These are phyloP conservation scores for Acleris sparsana DNA, from an alignment of 2,888 invertebrate species.

Conservation along the genomic window DNA sequence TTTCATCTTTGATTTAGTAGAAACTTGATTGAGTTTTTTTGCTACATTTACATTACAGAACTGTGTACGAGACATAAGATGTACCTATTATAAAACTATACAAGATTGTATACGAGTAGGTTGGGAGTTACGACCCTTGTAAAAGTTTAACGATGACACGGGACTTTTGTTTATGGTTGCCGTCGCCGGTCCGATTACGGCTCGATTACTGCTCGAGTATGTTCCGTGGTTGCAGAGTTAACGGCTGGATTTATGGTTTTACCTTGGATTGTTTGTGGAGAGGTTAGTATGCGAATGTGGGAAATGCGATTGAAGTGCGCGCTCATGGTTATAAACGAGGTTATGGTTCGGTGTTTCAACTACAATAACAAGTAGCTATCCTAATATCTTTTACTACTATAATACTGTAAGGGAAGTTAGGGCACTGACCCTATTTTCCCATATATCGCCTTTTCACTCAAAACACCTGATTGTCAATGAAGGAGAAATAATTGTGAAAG, in stretches of 20 bases:
- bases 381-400: no score
- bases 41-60: constrained; percentile 12
- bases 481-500: no score
- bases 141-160: constrained; percentile 36
- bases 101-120: constrained; percentile 27
- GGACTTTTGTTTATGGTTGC: constrained; percentile 27
- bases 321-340: not conserved
- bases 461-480: no score
- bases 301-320: not conserved
- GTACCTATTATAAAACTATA: constrained; percentile 34
- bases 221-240: constrained; percentile 12
- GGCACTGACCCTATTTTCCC: no score
- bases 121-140: constrained; percentile 30
- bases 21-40: no score
- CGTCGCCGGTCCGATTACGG: constrained; percentile 10
- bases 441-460: no score
- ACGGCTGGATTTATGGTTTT: constrained; percentile 5
- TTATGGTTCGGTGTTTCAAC: not conserved
- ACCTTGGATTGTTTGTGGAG: constrained; percentile 4
- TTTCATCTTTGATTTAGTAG: no score
- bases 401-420: no score
- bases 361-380: not conserved
- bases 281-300: not conserved
- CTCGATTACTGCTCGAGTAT: constrained; percentile 17
- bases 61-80: constrained; percentile 25